A percentile compares a stretch with the other conserved stretches of the same genome.
Evolutionary conservation across 37 sponge, comb jelly and placozoan genomes (phyloP).

Genomic region (Ianthella basta): DNA sequence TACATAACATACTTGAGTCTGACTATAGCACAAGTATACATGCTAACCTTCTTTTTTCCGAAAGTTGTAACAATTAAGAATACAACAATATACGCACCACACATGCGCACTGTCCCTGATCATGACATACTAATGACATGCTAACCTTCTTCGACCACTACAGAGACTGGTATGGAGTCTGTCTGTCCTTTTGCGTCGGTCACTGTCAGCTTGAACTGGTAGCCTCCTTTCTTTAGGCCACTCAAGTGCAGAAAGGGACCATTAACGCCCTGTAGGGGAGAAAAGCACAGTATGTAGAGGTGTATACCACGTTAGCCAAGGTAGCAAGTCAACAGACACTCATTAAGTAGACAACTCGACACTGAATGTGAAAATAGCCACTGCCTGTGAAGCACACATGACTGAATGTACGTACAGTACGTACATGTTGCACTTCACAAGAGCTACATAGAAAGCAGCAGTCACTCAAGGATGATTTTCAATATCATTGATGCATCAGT

Average conservation of each 20-base stretch:
- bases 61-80: too few species aligned
- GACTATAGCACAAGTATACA: neutral
- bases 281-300: neutral
- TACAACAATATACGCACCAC: slow-evolving; percentile 3
- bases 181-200: slow-evolving; percentile 74
- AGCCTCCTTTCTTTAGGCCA: slow-evolving; percentile 44
- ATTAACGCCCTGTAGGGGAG: slow-evolving; percentile 32
- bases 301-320: neutral
- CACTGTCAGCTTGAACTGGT: slow-evolving; percentile 71
- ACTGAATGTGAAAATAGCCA: too few species aligned
- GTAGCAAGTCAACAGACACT: neutral
- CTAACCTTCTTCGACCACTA: slow-evolving; percentile 65
- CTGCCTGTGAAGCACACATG: too few species aligned
- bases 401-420: too few species aligned
- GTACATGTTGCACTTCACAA: too few species aligned
- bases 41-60: too few species aligned
- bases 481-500: too few species aligned
- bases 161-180: slow-evolving; percentile 45
- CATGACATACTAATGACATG: neutral
- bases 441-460: too few species aligned
- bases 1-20: too few species aligned
- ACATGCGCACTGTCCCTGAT: too few species aligned
- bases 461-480: too few species aligned
- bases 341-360: neutral
- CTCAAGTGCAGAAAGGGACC: slow-evolving; percentile 25